These are phyloP conservation scores for Pollenia angustigena DNA, from an alignment of 2,888 invertebrate genomes.

Conservation along the genomic window DNA sequence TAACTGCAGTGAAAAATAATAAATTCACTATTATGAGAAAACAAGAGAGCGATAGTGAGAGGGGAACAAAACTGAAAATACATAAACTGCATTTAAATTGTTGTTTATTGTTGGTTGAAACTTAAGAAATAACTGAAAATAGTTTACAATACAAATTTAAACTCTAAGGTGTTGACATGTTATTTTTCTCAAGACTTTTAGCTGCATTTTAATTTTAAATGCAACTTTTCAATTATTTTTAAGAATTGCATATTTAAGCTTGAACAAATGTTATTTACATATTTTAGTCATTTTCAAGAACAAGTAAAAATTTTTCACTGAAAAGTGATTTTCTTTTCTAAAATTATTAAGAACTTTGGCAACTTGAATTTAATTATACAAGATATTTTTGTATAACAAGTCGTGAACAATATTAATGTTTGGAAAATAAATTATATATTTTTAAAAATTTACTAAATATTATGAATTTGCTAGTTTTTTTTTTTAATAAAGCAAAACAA, in stretches of 20 bases:
- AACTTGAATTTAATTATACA: too few species aligned
- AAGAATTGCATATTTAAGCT: conserved; percentile 26
- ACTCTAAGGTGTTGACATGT: conserved; percentile 56
- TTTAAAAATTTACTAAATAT: too few species aligned
- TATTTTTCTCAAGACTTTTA: conserved; percentile 2
- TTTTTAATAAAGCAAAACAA: too few species aligned
- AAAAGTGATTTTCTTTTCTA: too few species aligned
- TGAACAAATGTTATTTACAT: not conserved
- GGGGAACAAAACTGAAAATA: not conserved
- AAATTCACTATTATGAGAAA: too few species aligned
- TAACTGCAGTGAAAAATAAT: not conserved
- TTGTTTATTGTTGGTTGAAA: conserved; percentile 45
- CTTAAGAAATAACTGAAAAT: not conserved
- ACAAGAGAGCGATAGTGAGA: too few species aligned
- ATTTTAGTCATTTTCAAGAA: not conserved
- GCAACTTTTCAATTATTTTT: conserved; percentile 17
- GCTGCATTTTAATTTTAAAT: not conserved
- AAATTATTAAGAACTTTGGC: too few species aligned
- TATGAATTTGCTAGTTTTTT: too few species aligned
- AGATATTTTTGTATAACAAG: too few species aligned
- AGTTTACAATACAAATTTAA: not conserved
- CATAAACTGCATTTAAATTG: conserved; percentile 59
- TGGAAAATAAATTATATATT: too few species aligned
- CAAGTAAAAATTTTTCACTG: not conserved
- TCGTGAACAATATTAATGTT: too few species aligned